Conservation (phyloP, 1,140 invertebrate genomes). For the Dolichoris vasculosae region DNA sequence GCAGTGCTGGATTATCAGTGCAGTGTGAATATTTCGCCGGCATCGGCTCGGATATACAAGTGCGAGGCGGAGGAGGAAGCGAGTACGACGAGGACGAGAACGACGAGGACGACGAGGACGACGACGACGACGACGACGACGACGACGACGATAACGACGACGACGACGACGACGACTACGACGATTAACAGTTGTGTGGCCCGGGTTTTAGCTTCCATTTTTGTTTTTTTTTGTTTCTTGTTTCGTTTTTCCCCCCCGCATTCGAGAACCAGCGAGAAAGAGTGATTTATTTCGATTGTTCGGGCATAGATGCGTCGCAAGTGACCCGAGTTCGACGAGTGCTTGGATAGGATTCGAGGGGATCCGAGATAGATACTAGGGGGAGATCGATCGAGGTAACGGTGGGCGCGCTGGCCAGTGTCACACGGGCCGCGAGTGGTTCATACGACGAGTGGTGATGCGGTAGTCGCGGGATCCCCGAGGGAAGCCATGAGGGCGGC, state of each 20-base stretch:
- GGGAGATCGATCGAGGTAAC: neutral
- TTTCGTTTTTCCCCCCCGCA: neutral
- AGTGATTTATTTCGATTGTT: constrained; percentile 10
- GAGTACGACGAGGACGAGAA: neutral
- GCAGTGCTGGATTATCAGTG: constrained; percentile 35
- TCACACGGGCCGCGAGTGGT: constrained; percentile 44
- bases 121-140: neutral
- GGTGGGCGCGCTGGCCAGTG: constrained; percentile 40
- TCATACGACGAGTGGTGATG: constrained; percentile 69
- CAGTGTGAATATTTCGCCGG: neutral
- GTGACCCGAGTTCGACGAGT: constrained; percentile 18
- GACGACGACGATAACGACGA: no score
- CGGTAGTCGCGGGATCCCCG: constrained; percentile 72
- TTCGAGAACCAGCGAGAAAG: neutral
- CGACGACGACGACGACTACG: neutral
- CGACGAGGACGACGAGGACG: neutral
- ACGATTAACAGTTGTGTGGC: neutral
- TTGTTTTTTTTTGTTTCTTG: neutral
- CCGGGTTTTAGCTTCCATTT: neutral
- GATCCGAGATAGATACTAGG: neutral
- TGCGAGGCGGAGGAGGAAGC: neutral
- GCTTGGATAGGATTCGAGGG: neutral
- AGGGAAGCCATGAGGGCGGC: constrained; percentile 75
- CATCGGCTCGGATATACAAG: neutral
- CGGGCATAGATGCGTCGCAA: neutral